Evolutionary conservation across 2,113 vertebrate species (phyloP).

Genomic region (Rafetus swinhoei): DNA sequence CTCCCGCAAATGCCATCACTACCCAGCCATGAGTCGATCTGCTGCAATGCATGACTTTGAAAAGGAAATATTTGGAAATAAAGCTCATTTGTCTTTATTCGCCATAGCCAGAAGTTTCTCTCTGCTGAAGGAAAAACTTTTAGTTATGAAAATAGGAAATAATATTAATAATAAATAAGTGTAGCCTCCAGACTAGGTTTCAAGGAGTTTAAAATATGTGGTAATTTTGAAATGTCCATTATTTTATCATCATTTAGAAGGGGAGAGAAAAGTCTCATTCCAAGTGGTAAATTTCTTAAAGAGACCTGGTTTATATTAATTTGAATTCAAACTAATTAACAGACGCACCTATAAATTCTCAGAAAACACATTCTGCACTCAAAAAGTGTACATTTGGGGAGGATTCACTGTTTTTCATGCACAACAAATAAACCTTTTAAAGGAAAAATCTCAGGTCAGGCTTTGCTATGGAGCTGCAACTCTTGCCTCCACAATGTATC

Average conservation of each 20-base stretch:
- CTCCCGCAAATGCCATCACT: background rate
- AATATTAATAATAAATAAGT: background rate
- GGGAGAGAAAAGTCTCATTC: background rate
- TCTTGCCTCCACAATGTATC: background rate
- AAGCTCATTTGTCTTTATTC: background rate
- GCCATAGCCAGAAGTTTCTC: background rate
- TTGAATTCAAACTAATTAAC: background rate
- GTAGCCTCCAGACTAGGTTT: background rate
- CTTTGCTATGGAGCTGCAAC: background rate
- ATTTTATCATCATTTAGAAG: background rate
- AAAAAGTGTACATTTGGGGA: background rate
- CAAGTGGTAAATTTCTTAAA: background rate
- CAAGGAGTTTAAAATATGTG: background rate
- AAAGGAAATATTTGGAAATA: background rate
- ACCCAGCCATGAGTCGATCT: background rate
- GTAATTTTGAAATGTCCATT: background rate
- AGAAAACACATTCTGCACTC: background rate
- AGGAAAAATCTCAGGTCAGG: background rate
- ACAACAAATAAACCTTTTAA: background rate
- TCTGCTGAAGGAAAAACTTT: background rate
- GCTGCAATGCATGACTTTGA: background rate
- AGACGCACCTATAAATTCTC: background rate
- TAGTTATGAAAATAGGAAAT: accelerated
- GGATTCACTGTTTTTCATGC: background rate
- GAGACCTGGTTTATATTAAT: conserved; percentile 11